Percentiles rank a stretch among this genome's conserved stretches.
These are phyloP conservation scores for Pogona vitticeps DNA, from an alignment of 2,113 vertebrate species.

Conservation along the genomic window DNA sequence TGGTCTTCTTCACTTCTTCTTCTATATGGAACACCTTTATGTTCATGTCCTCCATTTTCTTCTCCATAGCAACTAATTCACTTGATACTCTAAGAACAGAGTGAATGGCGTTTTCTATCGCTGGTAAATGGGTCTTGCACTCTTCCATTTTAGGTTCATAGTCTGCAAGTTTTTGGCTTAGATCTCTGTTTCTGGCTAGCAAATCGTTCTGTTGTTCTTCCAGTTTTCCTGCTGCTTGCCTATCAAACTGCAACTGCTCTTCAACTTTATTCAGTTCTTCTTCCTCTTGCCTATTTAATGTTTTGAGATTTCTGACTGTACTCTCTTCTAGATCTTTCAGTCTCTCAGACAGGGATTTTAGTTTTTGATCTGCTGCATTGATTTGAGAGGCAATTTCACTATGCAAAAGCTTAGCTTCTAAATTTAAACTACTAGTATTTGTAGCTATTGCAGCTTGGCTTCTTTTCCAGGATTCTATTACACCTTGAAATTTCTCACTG, in stretches of 20 bases:
- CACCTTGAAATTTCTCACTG: slow-evolving; percentile 81
- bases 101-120: slow-evolving; percentile 84
- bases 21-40: slow-evolving; percentile 84
- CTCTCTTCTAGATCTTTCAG: slow-evolving; percentile 90
- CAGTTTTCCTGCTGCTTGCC: slow-evolving; percentile 77
- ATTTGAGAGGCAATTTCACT: slow-evolving; percentile 79
- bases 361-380: slow-evolving; percentile 83
- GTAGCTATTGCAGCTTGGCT: slow-evolving; percentile 75
- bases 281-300: slow-evolving; percentile 85
- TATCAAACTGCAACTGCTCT: slow-evolving; percentile 80
- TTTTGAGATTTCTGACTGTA: slow-evolving; percentile 85
- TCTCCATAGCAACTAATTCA: slow-evolving; percentile 80
- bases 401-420: slow-evolving; percentile 81
- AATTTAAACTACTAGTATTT: slow-evolving; percentile 80
- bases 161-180: slow-evolving; percentile 75
- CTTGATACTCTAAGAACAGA: slow-evolving; percentile 84
- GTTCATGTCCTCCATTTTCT: slow-evolving; percentile 82
- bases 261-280: slow-evolving; percentile 80
- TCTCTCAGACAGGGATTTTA: slow-evolving; percentile 79
- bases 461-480: slow-evolving; percentile 83
- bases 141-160: slow-evolving; percentile 79
- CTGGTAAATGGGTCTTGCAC: slow-evolving; percentile 83
- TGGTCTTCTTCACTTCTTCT: slow-evolving; percentile 83
- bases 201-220: slow-evolving; percentile 76
- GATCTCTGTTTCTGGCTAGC: slow-evolving; percentile 70